Evolutionary conservation across 1,140 invertebrate genomes (phyloP), one percentile per base, ranked within the genome.

Genomic region (Drosophila quadrilineata): DNA sequence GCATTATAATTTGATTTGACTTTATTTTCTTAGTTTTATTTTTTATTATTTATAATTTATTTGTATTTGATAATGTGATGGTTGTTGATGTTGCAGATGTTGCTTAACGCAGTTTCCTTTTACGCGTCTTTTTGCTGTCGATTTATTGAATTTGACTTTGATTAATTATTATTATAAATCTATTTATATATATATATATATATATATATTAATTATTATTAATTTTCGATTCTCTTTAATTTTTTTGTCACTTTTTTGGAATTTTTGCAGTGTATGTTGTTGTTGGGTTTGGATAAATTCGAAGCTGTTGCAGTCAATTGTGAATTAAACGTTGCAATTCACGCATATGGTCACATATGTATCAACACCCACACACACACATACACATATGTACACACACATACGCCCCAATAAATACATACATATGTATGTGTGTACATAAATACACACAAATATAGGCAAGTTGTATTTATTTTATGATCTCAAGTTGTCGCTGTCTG

Each of bases 291-390:
- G 28, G 35, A 31, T 38, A 17, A 45, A 40, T 38, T 60, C 53
- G 31, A 40, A 62, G 68, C 52, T 70, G 36, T 52, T 63, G 19
- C 38, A 65, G 43, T 43, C 16, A 33, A 58, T 53, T 38, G 36
- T 31, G 40, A 19, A 64, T 79, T 71, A 53, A 71, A 35, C 54
- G 26, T 65, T 70, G 59, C 59, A 58, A 71, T 53, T 65, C 59
- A 50, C 57, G 24, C 73, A 85, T 84, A 72, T 82, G 70, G 69
- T 74, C 52, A 58, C n/a, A n/a, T n/a, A n/a, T n/a, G 24, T 24
- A 43, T 16, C 17, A 19, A 54, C 6, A 40, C 35, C 29, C 26
- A 26, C 26, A 54, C 28, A n/a, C 28, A 17, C 28, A 28, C 14
- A 28, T 12, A 5, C 26, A 8, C 21, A 19, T 41, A n/a, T 19